Evolutionary conservation across 2,113 vertebrate species (phyloP).

Genomic region (Noturus placidus): DNA sequence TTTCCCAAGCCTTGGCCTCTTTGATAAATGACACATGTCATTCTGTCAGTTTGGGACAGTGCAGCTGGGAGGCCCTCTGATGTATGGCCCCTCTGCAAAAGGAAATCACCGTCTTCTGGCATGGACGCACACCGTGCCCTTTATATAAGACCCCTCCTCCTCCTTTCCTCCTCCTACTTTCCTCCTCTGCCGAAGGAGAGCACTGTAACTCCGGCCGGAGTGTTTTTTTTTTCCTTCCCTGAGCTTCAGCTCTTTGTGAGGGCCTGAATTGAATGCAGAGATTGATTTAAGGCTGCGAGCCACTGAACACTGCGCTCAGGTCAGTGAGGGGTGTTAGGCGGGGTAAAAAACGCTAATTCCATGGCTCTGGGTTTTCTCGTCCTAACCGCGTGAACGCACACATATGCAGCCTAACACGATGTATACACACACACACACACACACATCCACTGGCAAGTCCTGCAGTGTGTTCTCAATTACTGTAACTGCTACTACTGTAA

Average conservation of each 20-base stretch:
- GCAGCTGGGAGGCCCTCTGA: constrained; percentile 98
- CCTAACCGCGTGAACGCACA: background rate
- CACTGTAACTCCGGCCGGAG: constrained; percentile 37
- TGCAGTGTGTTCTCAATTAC: background rate
- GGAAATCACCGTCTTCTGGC: constrained; percentile 99
- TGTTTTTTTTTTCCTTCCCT: constrained; percentile 28
- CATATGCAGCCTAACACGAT: background rate
- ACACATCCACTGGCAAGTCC: background rate
- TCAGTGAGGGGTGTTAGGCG: constrained; percentile 45
- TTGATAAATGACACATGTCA: constrained; percentile 99
- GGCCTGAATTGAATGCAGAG: constrained; percentile 52
- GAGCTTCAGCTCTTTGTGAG: constrained; percentile 49
- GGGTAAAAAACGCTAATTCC: constrained; percentile 47
- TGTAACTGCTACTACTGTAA: background rate
- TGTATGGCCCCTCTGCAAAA: constrained; percentile 96
- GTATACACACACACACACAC: background rate
- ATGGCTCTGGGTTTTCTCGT: constrained; percentile 46
- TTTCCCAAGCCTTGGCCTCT: constrained; percentile 99
- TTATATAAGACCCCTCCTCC: constrained; percentile 69
- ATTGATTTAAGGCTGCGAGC: constrained; percentile 53
- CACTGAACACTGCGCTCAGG: constrained; percentile 30
- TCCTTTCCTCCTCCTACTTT: constrained; percentile 26
- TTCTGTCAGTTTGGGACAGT: constrained; percentile 99
- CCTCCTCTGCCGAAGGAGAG: constrained; percentile 36
- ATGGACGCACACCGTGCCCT: constrained; percentile 88